Evolutionary conservation across 1,140 invertebrate genomes (phyloP).

Genomic region (Chionoecetes opilio): DNA sequence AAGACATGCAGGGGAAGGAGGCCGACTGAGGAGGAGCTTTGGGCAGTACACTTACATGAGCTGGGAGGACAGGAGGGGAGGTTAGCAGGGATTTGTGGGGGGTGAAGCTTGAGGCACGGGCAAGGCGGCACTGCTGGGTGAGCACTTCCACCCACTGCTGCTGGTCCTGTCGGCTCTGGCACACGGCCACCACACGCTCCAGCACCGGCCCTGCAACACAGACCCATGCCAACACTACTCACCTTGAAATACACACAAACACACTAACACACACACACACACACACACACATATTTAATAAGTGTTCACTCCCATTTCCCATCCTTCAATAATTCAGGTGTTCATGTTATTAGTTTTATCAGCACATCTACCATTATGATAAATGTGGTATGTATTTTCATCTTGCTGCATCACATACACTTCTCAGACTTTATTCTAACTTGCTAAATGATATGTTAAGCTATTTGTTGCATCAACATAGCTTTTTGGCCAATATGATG

Average conservation of each 20-base stretch:
- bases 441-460: too few relatives aligned
- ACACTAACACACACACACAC: too few relatives aligned
- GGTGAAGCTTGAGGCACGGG: slow-evolving; percentile 83
- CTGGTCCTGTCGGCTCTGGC: slow-evolving; percentile 92
- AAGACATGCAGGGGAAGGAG: slow-evolving; percentile 64
- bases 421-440: too few relatives aligned
- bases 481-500: too few relatives aligned
- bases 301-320: too few relatives aligned
- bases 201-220: slow-evolving; percentile 91
- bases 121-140: slow-evolving; percentile 86
- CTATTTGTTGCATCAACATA: too few relatives aligned
- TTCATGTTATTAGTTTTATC: too few relatives aligned
- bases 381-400: too few relatives aligned
- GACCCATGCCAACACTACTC: neutral
- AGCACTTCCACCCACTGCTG: slow-evolving; percentile 93
- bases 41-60: slow-evolving; percentile 75
- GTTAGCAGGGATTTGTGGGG: slow-evolving; percentile 73
- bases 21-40: slow-evolving; percentile 30
- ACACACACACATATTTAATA: too few relatives aligned
- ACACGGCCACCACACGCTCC: slow-evolving; percentile 93
- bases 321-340: too few relatives aligned
- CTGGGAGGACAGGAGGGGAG: slow-evolving; percentile 80
- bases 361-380: too few relatives aligned
- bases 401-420: too few relatives aligned
- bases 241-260: neutral